Evolutionary conservation across 2,113 vertebrate species (phyloP).

Genomic region (Syrrhaptes paradoxus): DNA sequence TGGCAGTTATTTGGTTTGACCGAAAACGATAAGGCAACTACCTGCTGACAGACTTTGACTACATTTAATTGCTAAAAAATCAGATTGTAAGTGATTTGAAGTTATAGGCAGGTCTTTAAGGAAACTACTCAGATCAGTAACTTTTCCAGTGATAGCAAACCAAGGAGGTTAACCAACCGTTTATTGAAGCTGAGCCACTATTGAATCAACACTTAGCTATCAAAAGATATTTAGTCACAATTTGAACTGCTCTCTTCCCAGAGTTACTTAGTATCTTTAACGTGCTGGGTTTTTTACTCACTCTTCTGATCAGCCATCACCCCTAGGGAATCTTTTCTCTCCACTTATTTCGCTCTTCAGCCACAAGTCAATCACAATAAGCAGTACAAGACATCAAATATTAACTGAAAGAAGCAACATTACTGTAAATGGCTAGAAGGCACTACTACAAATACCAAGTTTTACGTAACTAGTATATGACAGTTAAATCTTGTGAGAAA

Average conservation of each 20-base stretch:
- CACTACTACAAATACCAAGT: neutral
- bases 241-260: neutral
- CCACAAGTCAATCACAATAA: conserved; percentile 12
- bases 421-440: conserved; percentile 15
- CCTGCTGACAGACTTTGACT: neutral
- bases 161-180: neutral
- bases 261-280: neutral
- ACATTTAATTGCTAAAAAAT: conserved; percentile 42
- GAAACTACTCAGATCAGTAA: neutral
- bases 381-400: neutral
- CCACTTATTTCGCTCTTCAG: neutral
- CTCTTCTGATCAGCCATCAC: neutral
- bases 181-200: neutral
- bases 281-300: neutral
- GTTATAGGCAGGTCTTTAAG: neutral
- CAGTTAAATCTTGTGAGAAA: neutral
- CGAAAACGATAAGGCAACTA: neutral
- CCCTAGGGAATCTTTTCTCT: conserved; percentile 6
- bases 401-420: conserved; percentile 19
- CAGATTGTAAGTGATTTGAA: neutral
- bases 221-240: neutral
- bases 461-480: neutral
- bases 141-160: neutral
- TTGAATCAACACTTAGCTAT: neutral
- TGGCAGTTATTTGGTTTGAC: too few species aligned